A percentile compares a stretch with the other conserved stretches of the same genome.
These are phyloP conservation scores for Hyperopisus bebe DNA, from an alignment of 2,113 vertebrate species.

Conservation along the genomic window DNA sequence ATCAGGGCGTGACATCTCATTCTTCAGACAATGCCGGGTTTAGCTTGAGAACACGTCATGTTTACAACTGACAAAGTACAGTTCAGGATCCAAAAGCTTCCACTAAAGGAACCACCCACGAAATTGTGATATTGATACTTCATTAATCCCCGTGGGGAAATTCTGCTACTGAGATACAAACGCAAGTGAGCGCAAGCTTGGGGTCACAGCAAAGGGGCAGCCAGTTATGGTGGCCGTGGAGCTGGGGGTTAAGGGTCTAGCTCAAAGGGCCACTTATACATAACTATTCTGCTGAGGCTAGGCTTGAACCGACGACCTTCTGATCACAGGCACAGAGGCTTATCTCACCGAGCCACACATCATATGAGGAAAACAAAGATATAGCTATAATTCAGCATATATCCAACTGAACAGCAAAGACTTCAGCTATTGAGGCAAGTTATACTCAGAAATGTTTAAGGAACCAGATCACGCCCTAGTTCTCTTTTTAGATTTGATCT, in stretches of 20 bases:
- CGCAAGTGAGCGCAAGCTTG: neutral
- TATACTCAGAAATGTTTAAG: neutral
- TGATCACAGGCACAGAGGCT: neutral
- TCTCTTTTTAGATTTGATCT: neutral
- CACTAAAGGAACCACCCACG: neutral
- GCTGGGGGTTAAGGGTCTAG: neutral
- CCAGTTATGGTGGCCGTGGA: neutral
- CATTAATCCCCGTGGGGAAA: neutral
- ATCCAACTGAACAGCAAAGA: neutral
- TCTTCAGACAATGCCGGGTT: neutral
- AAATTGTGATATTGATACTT: neutral
- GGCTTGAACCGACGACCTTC: neutral
- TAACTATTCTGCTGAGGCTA: neutral
- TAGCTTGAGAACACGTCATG: neutral
- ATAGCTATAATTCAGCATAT: neutral
- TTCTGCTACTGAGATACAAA: neutral
- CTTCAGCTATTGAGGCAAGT: neutral
- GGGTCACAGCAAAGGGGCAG: neutral
- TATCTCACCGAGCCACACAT: neutral
- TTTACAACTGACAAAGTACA: neutral
- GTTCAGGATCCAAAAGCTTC: neutral
- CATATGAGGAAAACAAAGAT: neutral
- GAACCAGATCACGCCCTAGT: neutral
- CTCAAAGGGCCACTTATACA: neutral
- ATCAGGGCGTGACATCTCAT: neutral